These are phyloP conservation scores for Perizoma flavofasciatum DNA, from an alignment of 2,888 invertebrate species.

Conservation along the genomic window DNA sequence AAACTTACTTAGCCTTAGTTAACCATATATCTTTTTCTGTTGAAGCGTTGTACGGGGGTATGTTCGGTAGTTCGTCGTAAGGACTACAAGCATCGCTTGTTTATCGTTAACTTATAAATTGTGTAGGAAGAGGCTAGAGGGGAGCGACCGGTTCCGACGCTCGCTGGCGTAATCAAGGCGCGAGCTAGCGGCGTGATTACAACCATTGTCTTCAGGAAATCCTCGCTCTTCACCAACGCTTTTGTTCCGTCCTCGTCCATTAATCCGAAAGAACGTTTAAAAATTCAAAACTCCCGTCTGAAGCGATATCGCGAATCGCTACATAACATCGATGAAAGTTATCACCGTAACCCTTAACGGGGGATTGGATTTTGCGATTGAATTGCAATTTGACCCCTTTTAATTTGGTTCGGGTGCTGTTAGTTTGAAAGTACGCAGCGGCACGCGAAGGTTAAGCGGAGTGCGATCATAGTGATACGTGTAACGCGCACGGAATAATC, in stretches of 20 bases:
- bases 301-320: slow-evolving; percentile 40
- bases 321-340: slow-evolving; percentile 45
- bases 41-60: slow-evolving; percentile 18
- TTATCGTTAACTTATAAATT: slow-evolving; percentile 64
- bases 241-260: slow-evolving; percentile 59
- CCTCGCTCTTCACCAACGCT: slow-evolving; percentile 60
- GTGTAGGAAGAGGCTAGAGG: slow-evolving; percentile 42
- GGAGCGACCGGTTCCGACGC: slow-evolving; percentile 30
- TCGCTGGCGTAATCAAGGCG: slow-evolving; percentile 55
- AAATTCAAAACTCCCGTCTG: slow-evolving; percentile 48
- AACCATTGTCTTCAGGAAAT: slow-evolving; percentile 69
- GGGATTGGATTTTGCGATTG: slow-evolving; percentile 60
- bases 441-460: slow-evolving; percentile 58
- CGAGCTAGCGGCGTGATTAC: slow-evolving; percentile 64
- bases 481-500: slow-evolving; percentile 53
- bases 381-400: slow-evolving; percentile 60
- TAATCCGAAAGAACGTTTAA: slow-evolving; percentile 54
- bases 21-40: not conserved
- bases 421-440: slow-evolving; percentile 43
- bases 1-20: slow-evolving; percentile 14
- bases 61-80: slow-evolving; percentile 33
- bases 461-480: slow-evolving; percentile 57
- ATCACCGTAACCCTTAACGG: slow-evolving; percentile 52
- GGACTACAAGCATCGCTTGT: slow-evolving; percentile 50
- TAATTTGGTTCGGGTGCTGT: slow-evolving; percentile 52